Percentiles rank a stretch among this genome's conserved stretches.
These are phyloP conservation scores for Distichodus sexfasciatus DNA, from an alignment of 2,797 vertebrate species.

Conservation along the genomic window DNA sequence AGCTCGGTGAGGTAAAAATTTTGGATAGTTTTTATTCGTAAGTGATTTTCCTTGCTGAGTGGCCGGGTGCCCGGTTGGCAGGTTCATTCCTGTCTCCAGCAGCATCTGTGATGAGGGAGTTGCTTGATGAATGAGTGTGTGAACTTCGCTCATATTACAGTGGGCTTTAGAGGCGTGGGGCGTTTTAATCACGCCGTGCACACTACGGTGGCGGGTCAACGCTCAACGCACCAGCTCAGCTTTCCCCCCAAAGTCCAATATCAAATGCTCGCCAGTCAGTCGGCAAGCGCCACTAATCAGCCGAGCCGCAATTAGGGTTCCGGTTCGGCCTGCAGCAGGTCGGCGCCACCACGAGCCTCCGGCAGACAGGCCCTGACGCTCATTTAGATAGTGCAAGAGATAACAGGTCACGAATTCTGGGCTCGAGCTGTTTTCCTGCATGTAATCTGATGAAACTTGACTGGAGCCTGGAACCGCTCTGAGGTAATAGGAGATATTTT, in stretches of 20 bases:
- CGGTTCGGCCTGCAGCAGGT: constrained; percentile 20
- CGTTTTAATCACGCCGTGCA: constrained; percentile 47
- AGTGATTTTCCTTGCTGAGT: constrained; percentile 7
- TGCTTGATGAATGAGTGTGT: constrained; percentile 54
- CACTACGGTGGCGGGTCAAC: constrained; percentile 38
- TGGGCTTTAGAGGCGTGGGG: constrained; percentile 48
- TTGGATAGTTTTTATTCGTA: neutral
- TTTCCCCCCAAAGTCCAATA: constrained; percentile 11
- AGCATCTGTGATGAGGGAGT: constrained; percentile 40
- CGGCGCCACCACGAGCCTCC: constrained; percentile 29
- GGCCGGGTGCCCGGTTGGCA: constrained; percentile 39
- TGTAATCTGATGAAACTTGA: constrained; percentile 35
- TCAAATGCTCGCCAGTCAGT: constrained; percentile 32
- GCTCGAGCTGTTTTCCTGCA: constrained; percentile 25
- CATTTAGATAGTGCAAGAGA: constrained; percentile 37
- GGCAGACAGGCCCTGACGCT: constrained; percentile 13
- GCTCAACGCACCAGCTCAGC: constrained; percentile 28
- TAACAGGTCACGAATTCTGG: constrained; percentile 14
- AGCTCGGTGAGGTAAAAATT: neutral
- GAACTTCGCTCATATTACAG: constrained; percentile 51
- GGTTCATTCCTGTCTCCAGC: constrained; percentile 15
- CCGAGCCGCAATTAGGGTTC: constrained; percentile 32
- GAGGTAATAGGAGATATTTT: no score
- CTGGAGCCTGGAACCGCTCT: constrained; percentile 13
- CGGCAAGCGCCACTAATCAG: constrained; percentile 49